Evolutionary conservation across 2,113 vertebrate species (phyloP), one percentile per base, ranked within the genome.

Genomic region (Charina bottae): DNA sequence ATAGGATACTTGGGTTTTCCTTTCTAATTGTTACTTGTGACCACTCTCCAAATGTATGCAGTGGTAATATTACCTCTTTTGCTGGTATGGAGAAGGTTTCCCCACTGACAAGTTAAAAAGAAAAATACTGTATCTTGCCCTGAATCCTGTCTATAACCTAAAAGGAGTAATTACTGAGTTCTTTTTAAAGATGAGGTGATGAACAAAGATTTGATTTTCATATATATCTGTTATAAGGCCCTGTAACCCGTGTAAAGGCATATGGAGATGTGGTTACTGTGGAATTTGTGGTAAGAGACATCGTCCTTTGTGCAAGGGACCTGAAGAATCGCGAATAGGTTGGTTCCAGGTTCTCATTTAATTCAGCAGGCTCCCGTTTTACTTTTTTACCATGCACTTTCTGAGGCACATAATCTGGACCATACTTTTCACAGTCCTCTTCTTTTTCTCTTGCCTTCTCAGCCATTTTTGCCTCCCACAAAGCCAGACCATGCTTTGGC

Each of bases 381-480:
- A 93, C 97, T 94, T 98, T 99, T 95, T 98, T 99, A 96, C 98
- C 98, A 0, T 97, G 97, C 78, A 97, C 96, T 96, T 99, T 99
- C 96, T 97, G 98, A 92, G 99, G 98, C 94, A 98, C 98, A 0
- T 98, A 97, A 93, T 99, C 99, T 2, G 98, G 97, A 10, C 99
- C 98, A 0, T 98, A 98, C 94, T 97, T 98, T 28, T 99, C 99
- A 0, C 98, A 97, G 5, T 99, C 99, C 78, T 99, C 99, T 86
- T 99, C 99, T 72, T 99, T 99, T 95, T 99, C 99, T 26, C 99
- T 98, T 54, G 98, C 98, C 93, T 99, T 99, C 92, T 99, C 99
- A 3, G 99, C 99, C 99, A 99, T 98, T 92, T 99, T 99, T 72
- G 99, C 99, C 90, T 99, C 99, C 99, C 99, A 99, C 92, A 99